Evolutionary conservation across 2,888 invertebrate genomes (phyloP), one percentile per base, ranked within the genome.

Genomic region (Hirtodrosophila duncani): DNA sequence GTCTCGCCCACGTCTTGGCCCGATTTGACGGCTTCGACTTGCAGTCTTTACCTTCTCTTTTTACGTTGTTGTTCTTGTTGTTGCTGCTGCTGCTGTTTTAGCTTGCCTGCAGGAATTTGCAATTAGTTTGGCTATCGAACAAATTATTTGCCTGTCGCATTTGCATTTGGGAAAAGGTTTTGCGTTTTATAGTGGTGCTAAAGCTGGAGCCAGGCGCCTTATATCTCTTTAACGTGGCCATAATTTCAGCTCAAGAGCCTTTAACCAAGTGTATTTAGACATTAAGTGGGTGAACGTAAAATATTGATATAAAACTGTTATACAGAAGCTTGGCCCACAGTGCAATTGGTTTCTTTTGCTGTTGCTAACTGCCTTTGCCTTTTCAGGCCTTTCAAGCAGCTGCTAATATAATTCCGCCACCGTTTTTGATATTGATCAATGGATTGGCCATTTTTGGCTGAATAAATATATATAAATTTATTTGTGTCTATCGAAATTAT

Each of bases 31-130:
- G 39, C 39, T 13, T 30, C 10, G 11, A 39, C 39, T 16, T 27
- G 5, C 7, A 3, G 21, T 13, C 3, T 23, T 44, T 23, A 31
- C 48, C 58, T 55, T 57, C 48, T 46, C 48, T 55, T 55, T 36
- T 37, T 55, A 48, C 1, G 59, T n/a, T n/a, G n/a, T n/a, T n/a
- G n/a, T n/a, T n/a, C n/a, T n/a, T n/a, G n/a, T n/a, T n/a, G n/a
- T n/a, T n/a, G 1, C 10, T n/a, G 18, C 18, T 8, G 5, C 10
- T 20, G 10, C 20, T 34, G 6, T 49, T 36, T 39, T 17, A 21
- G 39, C 55, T 52, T 74, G 81, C 72, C 75, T 81, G 58, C 71
- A 81, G 79, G 81, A 81, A 66, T 79, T 77, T 74, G 57, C 81
- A 74, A 74, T 81, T 63, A 57, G 81, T 58, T 75, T 41, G 71